Evolutionary conservation across 1,140 invertebrate species (phyloP), one percentile per base, ranked within the genome.

Genomic region (Drosophila equinoxialis): DNA sequence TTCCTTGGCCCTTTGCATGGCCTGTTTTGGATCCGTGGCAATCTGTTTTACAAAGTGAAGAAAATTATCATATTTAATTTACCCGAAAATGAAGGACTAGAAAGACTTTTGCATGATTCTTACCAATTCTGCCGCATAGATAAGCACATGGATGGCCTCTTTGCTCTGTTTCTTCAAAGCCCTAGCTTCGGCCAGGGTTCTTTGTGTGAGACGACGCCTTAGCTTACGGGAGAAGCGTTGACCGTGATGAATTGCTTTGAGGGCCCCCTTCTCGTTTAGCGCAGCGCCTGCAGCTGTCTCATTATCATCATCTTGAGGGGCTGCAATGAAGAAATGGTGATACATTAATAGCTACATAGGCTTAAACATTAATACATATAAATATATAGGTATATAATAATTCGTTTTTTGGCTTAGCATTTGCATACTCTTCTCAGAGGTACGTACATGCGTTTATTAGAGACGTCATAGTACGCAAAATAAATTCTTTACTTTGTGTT

Each of bases 151-250:
- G 45, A 96, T 95, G 68, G 96, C 95, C 91, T 97, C 95, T 63
- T 94, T 95, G 74, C 96, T 95, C 71, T 96, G 96, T 68, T 96
- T 95, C 84, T 95, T 96, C 1, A 97, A 93, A 1, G 96, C 95
- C 68, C 95, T 94, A 0, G 96, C 96, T 91, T 97, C 96, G 1
- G 94, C 93, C 4, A 96, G 92, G 10, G 96, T 96, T 57, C 96
- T 93, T 70, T 95, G 94, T 41, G 96, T 96, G 55, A 97, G 92
- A 74, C 96, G 94, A 33, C 95, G 93, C 76, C 95, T 94, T 7
- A 96, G 85, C 85, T 96, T 96, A 57, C 94, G 93, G 0, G 95
- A 95, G 71, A 97, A 94, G 39, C 95, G 93, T 61, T 95, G 95
- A 13, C 95, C 95, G 77, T 96, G 96, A 77, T 96, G 94, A 63